Base-by-base conservation (phyloP, 2,888 invertebrate species). In the Dinocampus coccinellae region DNA sequence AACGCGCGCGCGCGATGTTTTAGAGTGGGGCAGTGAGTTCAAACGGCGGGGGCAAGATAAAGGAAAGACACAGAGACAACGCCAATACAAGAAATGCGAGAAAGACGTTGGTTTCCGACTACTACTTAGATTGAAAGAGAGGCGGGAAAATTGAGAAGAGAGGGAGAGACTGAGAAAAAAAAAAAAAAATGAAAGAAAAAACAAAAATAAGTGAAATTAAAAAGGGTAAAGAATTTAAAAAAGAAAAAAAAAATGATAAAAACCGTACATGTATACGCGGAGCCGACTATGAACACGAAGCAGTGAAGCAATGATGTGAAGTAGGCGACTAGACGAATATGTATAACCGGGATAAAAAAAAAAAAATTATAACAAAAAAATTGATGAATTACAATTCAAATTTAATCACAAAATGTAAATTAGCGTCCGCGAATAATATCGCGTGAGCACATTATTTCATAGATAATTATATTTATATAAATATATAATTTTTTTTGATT, bases 21-120 rank as follows among this genome's bases (percentile, higher is more conserved):
- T 73, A 64, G 58, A 70, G 76, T 69, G 73, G 69, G 68, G 70
- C 64, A 33, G 67, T 33, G 47, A 39, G 29, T 58, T 60, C 16
- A 26, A 47, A 63, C 70, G 62, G 58, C 58, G 66, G 65, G 42
- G 52, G n/a, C 9, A 47, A 47, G 47, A 16, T 47, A n/a, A n/a
- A 16, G 16, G 39, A 11, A 47, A 10, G 36, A 63, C n/a, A 22
- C 33, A 22, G 64, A 61, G 29, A 53, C 16, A 36, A 52, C 22
- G 39, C 11, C 22, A 47, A 47, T 20, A 16, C 22, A 55, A 13
- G 36, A 36, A 60, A 16, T 16, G 26, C 16, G 47, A 6, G 16
- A 47, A 16, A 47, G 20, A 36, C 26, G 39, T 39, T 20, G 47
- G 47, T 47, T 47, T 3, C 47, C 16, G 2, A n/a, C 16, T 16